Base-by-base conservation (phyloP, 2,797 vertebrate species). In the Picus viridis region DNA sequence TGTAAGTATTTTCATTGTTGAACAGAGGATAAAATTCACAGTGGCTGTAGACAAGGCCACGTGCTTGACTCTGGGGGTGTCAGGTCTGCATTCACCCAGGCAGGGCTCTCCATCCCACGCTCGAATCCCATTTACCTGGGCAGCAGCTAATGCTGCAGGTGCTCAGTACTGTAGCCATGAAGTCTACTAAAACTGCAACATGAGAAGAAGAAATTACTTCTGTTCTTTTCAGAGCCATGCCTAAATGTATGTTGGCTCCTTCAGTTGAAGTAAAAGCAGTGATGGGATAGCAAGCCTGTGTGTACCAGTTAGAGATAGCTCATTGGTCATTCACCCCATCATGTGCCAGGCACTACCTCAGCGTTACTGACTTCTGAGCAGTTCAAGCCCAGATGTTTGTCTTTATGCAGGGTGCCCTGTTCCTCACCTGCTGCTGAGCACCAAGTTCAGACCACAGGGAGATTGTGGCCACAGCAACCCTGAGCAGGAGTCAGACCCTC, bases 1-100 rank as follows among this genome's bases (percentile, higher is more conserved):
- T n/a, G 63, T 6, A 11, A 16, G 53, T 6, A 3, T 51, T 59
- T 30, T 22, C 16, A 0, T 0, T 26, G 81, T 4, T 4, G 63
- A 82, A 18, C 23, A 34, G 41, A 74, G 54, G n/a, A 11, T 4
- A 36, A 8, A 12, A 23, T 4, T 13, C 13, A 2, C 7, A 7
- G 39, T 2, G 62, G 0, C 17, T 14, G 49, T 4, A 2, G 69
- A 0, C 0, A 6, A 8, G 29, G 53, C 71, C 14, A 7, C 0
- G 3, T 1, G 3, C 19, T 18, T 32, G 41, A 3, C 7, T 34
- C 32, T 6, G 27, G 34, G 17, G 9, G 8, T 2, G 45, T 22
- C 45, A 27, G 69, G 20, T 30, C 43, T 12, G 77, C 16, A 20
- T 23, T 59, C 1, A 0, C 24, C 27, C 32, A 11, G 30, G 19